Base-by-base conservation (phyloP, 1,140 invertebrate species). In the Euschistus heros region DNA sequence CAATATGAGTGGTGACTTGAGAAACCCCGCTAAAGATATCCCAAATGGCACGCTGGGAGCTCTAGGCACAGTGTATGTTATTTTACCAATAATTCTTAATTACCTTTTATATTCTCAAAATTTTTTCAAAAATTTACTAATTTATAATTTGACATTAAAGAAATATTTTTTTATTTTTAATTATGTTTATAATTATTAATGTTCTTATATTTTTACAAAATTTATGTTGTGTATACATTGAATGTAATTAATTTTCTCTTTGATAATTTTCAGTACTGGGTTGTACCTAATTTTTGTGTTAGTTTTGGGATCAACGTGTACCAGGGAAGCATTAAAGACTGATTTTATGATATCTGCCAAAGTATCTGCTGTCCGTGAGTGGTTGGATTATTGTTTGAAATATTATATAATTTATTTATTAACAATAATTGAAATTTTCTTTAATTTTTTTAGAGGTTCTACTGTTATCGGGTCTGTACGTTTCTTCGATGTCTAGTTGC, bases 1-100 rank as follows among this genome's bases (percentile, higher is more conserved):
- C 69, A 98, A 98, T 75, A 98, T 98, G 94, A 95, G 92, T 76
- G 94, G 94, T 15, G 94, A 98, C 77, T 80, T 98, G 50, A 83
- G 85, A 65, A 86, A 94, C 72, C 94, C 95, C 0, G 89, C 90
- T 14, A 84, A 84, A 52, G 92, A 95, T 75, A 98, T 98, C 73
- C 93, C 94, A 4, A 89, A 91, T 76, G 95, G 95, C 44, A 96
- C 94, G 5, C 76, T 98, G 27, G 88, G 91, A 30, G 92, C 95
- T 57, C 84, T 97, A 66, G 86, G 87, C 62, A 89, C 87, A 47
- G 89, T 87, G 85, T 90, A 80, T 74, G 72, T 73, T 37, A 37
- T 10, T 37, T 37, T 37, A 37, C 13, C 1, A 2, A 37, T 37
- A 6, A 37, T 37, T 37, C 13, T 37, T 1, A 37, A 10, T 37